Conservation (phyloP, 1,140 invertebrate species). For the Apocrypta bakeri region DNA sequence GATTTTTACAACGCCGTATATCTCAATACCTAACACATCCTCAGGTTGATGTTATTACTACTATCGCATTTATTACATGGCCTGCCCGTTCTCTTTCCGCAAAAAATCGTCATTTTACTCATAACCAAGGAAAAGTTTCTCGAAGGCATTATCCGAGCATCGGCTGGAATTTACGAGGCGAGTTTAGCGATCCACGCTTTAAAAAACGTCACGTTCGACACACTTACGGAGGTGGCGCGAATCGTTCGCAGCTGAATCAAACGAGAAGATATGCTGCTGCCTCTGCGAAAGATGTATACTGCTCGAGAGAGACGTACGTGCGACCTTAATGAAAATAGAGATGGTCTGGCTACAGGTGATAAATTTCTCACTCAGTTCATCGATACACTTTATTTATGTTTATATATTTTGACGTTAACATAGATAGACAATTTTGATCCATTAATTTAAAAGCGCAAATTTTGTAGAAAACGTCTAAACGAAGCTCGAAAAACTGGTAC, state of each 20-base stretch:
- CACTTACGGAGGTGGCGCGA: neutral
- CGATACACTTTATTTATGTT: neutral
- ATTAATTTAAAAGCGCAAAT: neutral
- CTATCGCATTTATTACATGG: neutral
- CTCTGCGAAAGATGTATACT: neutral
- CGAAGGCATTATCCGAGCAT: neutral
- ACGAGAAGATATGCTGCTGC: neutral
- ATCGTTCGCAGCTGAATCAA: neutral
- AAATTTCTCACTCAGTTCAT: neutral
- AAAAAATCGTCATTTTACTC: neutral
- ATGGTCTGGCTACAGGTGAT: neutral
- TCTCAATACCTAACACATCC: neutral
- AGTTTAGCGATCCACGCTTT: neutral
- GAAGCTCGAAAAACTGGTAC: neutral
- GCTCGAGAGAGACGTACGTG: neutral
- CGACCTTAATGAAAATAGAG: conserved; percentile 5
- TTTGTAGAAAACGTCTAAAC: neutral
- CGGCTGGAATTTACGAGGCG: neutral
- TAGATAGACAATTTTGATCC: neutral
- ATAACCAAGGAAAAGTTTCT: neutral
- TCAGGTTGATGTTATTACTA: neutral
- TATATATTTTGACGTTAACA: too few species aligned
- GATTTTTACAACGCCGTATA: neutral
- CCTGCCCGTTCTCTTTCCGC: too few species aligned
- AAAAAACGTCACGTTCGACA: conserved; percentile 3